phyloP scores from a whole-genome alignment of 2,888 invertebrate species.

The Mythimna impura region DNA sequence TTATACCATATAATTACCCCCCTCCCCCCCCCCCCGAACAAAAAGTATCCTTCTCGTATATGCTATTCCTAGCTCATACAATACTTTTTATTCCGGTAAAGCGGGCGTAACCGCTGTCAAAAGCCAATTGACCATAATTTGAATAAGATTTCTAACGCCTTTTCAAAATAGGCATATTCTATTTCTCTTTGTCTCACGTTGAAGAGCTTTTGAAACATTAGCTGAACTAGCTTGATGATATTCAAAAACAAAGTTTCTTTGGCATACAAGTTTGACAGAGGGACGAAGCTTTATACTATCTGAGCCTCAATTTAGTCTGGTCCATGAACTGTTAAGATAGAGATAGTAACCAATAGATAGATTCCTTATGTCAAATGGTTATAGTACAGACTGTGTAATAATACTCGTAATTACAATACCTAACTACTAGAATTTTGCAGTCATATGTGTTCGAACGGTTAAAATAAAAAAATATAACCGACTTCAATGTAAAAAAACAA shows the following conservation, averaged over 20 bases:
- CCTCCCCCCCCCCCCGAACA: too few relatives aligned
- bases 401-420: too few relatives aligned
- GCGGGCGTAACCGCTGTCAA: too few relatives aligned
- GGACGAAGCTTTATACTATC: not conserved
- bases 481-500: too few relatives aligned
- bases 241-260: slow-evolving; percentile 1
- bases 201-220: slow-evolving; percentile 5
- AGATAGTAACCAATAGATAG: not conserved
- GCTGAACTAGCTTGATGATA: not conserved
- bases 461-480: too few relatives aligned
- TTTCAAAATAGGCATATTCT: not conserved
- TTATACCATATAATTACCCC: too few relatives aligned
- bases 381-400: not conserved
- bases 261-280: too few relatives aligned
- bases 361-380: not conserved
- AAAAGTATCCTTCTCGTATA: too few relatives aligned
- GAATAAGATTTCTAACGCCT: not conserved
- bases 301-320: not conserved
- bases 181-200: not conserved
- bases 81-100: too few relatives aligned
- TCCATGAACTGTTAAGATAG: not conserved
- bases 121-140: not conserved
- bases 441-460: too few relatives aligned
- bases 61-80: not conserved
- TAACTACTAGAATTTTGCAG: too few relatives aligned